Evolutionary conservation across 2,888 invertebrate species (phyloP).

Genomic region (Cheilosia pagana): DNA sequence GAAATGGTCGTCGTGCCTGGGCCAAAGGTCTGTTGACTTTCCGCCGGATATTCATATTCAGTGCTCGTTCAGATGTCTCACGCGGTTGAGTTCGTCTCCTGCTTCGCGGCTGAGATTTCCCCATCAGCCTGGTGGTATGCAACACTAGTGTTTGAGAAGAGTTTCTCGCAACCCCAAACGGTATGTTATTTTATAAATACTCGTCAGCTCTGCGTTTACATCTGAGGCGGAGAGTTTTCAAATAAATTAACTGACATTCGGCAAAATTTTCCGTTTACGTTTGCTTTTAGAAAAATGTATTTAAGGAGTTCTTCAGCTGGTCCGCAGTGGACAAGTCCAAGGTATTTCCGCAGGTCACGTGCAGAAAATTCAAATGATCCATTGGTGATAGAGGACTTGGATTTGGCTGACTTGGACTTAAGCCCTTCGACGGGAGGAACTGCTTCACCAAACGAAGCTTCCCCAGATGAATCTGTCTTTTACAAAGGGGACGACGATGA

Average conservation of each 20-base stretch:
- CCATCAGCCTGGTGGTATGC: slow-evolving; percentile 48
- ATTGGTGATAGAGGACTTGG: slow-evolving; percentile 58
- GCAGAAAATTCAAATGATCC: slow-evolving; percentile 18
- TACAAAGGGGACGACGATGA: slow-evolving; percentile 78
- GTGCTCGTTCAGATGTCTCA: slow-evolving; percentile 19
- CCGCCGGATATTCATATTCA: slow-evolving; percentile 23
- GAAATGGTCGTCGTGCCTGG: slow-evolving; percentile 13
- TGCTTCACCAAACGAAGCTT: not conserved
- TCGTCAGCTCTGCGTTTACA: slow-evolving; percentile 1
- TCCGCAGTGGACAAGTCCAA: slow-evolving; percentile 12
- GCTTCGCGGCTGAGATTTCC: not conserved
- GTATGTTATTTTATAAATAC: slow-evolving; percentile 38
- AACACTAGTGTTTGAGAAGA: not conserved
- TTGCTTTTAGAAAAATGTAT: slow-evolving; percentile 59
- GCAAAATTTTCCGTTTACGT: slow-evolving; percentile 59
- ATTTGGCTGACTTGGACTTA: slow-evolving; percentile 45
- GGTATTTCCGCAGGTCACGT: not conserved
- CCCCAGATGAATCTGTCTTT: slow-evolving; percentile 13
- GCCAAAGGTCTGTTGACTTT: slow-evolving; percentile 7
- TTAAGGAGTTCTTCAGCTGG: slow-evolving; percentile 22
- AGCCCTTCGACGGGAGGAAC: slow-evolving; percentile 11
- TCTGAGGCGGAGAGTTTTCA: not conserved
- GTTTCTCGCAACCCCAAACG: not conserved
- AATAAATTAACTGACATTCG: slow-evolving; percentile 39
- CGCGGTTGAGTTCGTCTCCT: not conserved